phyloP scores from a whole-genome alignment of 2,797 vertebrate species.

The Epinephelus malabaricus region DNA sequence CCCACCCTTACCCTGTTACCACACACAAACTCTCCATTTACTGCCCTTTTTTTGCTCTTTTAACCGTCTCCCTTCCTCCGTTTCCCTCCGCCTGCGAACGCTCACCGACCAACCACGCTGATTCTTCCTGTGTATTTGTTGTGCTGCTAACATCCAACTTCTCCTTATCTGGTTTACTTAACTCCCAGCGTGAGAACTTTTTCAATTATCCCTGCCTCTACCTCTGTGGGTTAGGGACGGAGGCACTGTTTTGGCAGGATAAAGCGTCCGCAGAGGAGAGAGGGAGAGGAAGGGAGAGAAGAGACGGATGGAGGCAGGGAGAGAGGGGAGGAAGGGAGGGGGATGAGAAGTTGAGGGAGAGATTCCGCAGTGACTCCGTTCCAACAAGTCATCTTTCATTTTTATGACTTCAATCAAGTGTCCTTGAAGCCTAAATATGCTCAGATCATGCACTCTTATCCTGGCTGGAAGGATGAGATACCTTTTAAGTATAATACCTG shows the following conservation, averaged over 20 bases:
- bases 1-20: conserved; percentile 23
- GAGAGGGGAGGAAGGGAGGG: conserved; percentile 15
- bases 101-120: conserved; percentile 40
- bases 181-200: conserved; percentile 77
- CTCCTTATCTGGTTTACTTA: conserved; percentile 75
- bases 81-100: conserved; percentile 35
- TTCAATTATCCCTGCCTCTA: conserved; percentile 78
- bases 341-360: conserved; percentile 70
- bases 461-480: conserved; percentile 51
- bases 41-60: conserved; percentile 18
- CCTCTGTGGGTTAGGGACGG: conserved; percentile 74
- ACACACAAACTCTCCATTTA: conserved; percentile 62
- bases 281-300: conserved; percentile 3
- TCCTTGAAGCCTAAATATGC: conserved; percentile 81
- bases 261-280: conserved; percentile 75
- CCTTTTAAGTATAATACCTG: conserved; percentile 54
- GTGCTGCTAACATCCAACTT: conserved; percentile 54
- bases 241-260: conserved; percentile 78
- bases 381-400: conserved; percentile 84
- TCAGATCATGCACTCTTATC: conserved; percentile 64
- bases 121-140: conserved; percentile 58
- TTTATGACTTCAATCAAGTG: conserved; percentile 84
- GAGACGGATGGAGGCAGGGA: conserved; percentile 5
- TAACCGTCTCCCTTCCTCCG: conserved; percentile 32
- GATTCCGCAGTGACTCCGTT: conserved; percentile 80